Conservation (phyloP, 35 echinoderm and acorn worm species). For the Ophiothrix spiculata region DNA sequence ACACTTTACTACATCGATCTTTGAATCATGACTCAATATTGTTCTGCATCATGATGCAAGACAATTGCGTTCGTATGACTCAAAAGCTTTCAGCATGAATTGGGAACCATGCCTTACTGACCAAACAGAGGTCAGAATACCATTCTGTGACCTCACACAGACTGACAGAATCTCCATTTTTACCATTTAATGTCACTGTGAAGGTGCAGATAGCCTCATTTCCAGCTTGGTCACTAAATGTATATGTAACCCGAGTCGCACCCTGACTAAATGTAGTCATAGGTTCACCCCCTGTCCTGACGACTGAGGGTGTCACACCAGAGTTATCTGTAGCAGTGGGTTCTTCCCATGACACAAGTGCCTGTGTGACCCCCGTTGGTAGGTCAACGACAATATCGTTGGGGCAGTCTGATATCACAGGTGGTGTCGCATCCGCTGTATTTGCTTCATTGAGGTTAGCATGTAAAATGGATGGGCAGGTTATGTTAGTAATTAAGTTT, state of each 20-base stretch:
- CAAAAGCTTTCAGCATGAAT: too few relatives aligned
- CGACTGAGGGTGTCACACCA: constrained; percentile 11
- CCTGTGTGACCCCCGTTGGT: not conserved
- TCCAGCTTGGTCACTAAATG: constrained; percentile 36
- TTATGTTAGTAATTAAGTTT: too few relatives aligned
- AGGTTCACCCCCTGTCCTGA: not conserved
- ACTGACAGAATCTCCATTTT: not conserved
- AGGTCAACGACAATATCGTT: constrained; percentile 12
- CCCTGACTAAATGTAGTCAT: constrained; percentile 44
- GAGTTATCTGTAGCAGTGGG: constrained; percentile 48
- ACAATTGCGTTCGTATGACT: too few relatives aligned
- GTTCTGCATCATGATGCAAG: too few relatives aligned
- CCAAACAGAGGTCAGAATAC: too few relatives aligned
- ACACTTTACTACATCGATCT: too few relatives aligned
- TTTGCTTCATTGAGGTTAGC: not conserved
- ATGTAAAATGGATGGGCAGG: too few relatives aligned
- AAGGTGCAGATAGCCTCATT: constrained; percentile 47
- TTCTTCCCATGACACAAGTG: constrained; percentile 7
- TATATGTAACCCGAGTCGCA: constrained; percentile 37
- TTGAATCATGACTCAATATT: too few relatives aligned
- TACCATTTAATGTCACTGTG: constrained; percentile 42
- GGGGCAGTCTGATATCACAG: constrained; percentile 32
- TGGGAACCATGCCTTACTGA: too few relatives aligned
- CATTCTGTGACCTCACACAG: too few relatives aligned
- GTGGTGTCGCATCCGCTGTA: constrained; percentile 1